These are phyloP conservation scores for Orgyia antiqua DNA, from an alignment of 2,888 invertebrate genomes.

Conservation along the genomic window DNA sequence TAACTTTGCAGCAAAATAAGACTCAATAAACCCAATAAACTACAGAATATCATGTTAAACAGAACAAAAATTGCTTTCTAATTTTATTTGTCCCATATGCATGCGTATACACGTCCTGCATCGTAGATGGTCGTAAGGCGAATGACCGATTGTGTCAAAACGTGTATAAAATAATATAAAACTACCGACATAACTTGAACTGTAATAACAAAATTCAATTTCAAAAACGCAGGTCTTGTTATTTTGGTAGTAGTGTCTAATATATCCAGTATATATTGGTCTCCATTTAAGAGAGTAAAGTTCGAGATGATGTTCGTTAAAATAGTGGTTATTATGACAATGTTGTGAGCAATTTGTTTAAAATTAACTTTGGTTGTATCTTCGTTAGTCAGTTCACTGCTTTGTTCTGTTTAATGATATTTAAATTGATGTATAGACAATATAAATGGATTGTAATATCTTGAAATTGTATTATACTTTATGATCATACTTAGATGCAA, in stretches of 20 bases:
- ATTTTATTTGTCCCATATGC: slow-evolving; percentile 32
- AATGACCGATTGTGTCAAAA: slow-evolving; percentile 55
- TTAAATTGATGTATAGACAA: no score
- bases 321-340: slow-evolving; percentile 32
- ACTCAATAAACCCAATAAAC: slow-evolving; percentile 23
- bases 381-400: slow-evolving; percentile 24
- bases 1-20: slow-evolving; percentile 19
- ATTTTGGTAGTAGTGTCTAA: slow-evolving; percentile 10
- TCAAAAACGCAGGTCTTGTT: slow-evolving; percentile 6
- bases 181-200: slow-evolving; percentile 24
- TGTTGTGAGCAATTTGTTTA: slow-evolving; percentile 41
- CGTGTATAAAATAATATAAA: slow-evolving; percentile 47
- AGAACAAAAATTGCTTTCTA: slow-evolving; percentile 31
- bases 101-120: slow-evolving; percentile 34
- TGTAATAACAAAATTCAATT: slow-evolving; percentile 7
- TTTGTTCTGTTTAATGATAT: slow-evolving; percentile 23
- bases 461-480: no score
- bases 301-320: slow-evolving; percentile 12
- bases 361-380: slow-evolving; percentile 33
- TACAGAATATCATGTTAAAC: slow-evolving; percentile 22
- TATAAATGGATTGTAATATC: no score
- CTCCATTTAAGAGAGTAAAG: slow-evolving; percentile 19
- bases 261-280: slow-evolving; percentile 22
- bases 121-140: slow-evolving; percentile 33
- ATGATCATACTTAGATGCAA: no score